Base-by-base conservation (phyloP, 2,888 invertebrate genomes). In the Drosophila setosimentum region DNA sequence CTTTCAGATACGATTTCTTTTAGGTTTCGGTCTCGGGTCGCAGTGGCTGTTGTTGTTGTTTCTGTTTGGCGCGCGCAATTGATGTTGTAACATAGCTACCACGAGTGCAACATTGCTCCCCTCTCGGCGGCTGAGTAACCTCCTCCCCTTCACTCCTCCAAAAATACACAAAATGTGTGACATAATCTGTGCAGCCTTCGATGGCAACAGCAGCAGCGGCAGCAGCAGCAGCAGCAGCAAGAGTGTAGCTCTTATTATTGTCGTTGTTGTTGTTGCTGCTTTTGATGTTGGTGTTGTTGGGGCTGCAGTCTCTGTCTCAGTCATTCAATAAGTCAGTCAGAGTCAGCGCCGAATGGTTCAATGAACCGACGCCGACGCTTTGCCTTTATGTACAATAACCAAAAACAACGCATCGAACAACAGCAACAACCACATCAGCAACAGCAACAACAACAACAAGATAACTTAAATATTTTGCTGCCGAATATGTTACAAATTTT, bases 31-130 rank as follows among this genome's bases (percentile, higher is more conserved):
- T 72, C 81, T 81, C 58, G 74, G 83, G 73, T 73, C 72, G 87
- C 59, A 51, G 64, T 63, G 70, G 62, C 13, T 48, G 42, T 27
- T 76, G 65, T 50, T 73, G 73, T 51, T 78, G 74, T 73, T 81
- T 73, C 49, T 85, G 84, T 82, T 87, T 86, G 90, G 86, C 87
- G 90, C 85, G 89, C 87, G 86, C 90, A 89, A 90, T 90, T 87
- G 86, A 87, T 87, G 87, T 90, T 87, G 87, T 89, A 87, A 87
- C 91, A 90, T 89, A 83, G 89, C 89, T 90, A 87, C 87, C 90
- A 90, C 72, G 89, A 89, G 89, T 90, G 89, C 85, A 90, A 85
- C 90, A 90, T 78, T 61, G 84, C 65, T 40, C 35, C 42, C 68
- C 70, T 75, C 62, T 53, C 67, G 29, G 24, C 77, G 24, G 68